Base-by-base conservation (phyloP, 2,113 vertebrate species). In the Archilochus colubris region DNA sequence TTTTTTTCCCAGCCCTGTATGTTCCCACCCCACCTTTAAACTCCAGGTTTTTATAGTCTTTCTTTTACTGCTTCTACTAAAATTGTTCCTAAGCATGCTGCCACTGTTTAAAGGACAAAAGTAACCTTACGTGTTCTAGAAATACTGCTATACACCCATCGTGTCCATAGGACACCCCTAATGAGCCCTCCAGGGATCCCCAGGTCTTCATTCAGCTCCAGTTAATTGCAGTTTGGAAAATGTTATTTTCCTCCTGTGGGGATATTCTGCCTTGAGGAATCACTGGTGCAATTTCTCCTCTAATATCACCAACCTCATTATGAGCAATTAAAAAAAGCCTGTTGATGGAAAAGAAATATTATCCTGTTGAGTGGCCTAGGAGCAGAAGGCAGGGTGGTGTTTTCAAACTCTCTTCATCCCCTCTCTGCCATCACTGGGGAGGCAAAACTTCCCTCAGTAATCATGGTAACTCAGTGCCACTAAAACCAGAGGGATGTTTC, bases 191-290 rank as follows among this genome's bases (percentile, higher is more conserved):
- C 21, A 40, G 36, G 30, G 19, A n/a, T 15, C 58, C 72, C 82
- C 69, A 62, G 91, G 73, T 61, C 70, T 66, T 76, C 40, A 51
- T 57, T 82, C 43, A 63, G 22, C 59, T 83, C 38, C 11, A 69
- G 44, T 36, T 92, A 92, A 95, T 11, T 84, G 21, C 31, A 11
- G 14, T 76, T 86, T 66, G 46, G 83, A 73, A 89, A 93, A 93
- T 20, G 15, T n/a, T 89, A 68, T 82, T 90, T 48, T 89, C 86
- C 22, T 70, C 44, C 64, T 58, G 69, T 62, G 94, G 91, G 66
- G 59, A 30, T 87, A 82, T 73, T 93, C 78, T 93, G 86, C 79
- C 83, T 68, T 82, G 54, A 91, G 54, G 79, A 89, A 93, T 89
- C 89, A 87, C 46, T 80, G 74, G 12, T 82, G 57, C 24, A 72